Evolutionary conservation across 2,888 invertebrate genomes (phyloP).

Genomic region (Heliconius ethilla): DNA sequence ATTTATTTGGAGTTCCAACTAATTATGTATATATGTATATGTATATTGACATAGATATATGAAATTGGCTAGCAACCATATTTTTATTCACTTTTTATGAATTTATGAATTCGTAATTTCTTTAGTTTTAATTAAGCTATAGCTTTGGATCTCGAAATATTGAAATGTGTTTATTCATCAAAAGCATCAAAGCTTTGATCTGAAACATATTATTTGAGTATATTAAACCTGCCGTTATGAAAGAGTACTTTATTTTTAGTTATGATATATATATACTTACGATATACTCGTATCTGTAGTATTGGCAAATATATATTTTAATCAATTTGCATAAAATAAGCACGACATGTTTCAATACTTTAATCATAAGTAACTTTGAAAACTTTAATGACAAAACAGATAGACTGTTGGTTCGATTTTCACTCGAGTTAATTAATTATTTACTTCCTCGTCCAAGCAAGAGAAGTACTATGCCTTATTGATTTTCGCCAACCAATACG

Average conservation of each 20-base stretch:
- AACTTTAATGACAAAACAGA: no score
- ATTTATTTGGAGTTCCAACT: constrained; percentile 29
- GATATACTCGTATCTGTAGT: no score
- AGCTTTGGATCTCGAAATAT: not conserved
- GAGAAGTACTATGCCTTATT: no score
- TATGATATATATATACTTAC: not conserved
- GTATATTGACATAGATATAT: not conserved
- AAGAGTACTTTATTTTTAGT: no score
- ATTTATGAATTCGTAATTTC: not conserved
- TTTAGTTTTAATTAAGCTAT: not conserved
- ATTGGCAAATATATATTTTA: not conserved
- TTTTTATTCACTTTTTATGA: not conserved
- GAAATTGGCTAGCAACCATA: not conserved
- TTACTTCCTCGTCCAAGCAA: not conserved
- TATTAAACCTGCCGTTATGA: no score
- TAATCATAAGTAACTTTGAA: no score
- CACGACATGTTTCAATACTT: no score
- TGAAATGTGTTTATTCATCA: not conserved
- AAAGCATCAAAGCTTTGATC: not conserved
- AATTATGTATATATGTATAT: not conserved
- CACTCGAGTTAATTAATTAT: no score
- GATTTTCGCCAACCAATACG: not conserved
- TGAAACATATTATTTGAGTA: no score
- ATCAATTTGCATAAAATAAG: not conserved
- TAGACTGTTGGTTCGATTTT: no score